A percentile compares a stretch with the other conserved stretches of the same genome.
Conservation (phyloP, 2,113 vertebrate species). For the Phasianus colchicus region DNA sequence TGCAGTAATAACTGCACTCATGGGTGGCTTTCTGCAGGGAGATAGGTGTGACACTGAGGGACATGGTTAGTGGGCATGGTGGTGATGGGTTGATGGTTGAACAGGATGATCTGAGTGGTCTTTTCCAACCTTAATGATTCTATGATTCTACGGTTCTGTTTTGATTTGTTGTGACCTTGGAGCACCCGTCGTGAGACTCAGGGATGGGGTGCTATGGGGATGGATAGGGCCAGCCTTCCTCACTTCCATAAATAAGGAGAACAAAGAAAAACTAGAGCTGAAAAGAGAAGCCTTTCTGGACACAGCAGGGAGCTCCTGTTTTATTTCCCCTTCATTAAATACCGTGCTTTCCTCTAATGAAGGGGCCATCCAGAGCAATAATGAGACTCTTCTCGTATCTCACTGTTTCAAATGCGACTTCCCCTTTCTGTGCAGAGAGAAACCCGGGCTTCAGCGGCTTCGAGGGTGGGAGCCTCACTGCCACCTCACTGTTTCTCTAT, state of each 20-base stretch:
- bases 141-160: too few species aligned
- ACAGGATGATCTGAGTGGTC: too few species aligned
- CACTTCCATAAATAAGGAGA: not conserved
- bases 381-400: conserved; percentile 51
- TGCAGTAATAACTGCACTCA: rapidly evolving
- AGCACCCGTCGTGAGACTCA: not conserved
- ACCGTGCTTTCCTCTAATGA: conserved; percentile 44
- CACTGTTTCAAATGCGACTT: conserved; percentile 31
- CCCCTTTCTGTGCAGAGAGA: not conserved
- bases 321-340: conserved; percentile 57
- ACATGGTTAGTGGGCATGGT: too few species aligned
- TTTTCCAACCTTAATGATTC: too few species aligned
- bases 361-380: conserved; percentile 57
- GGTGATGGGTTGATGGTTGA: too few species aligned
- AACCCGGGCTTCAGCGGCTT: not conserved
- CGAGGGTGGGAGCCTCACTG: not conserved
- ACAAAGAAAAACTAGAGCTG: not conserved
- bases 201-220: rapidly evolving
- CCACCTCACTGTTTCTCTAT: not conserved
- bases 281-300: not conserved
- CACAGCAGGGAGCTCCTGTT: conserved; percentile 15
- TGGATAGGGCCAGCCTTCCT: not conserved
- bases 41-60: not conserved
- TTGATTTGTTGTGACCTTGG: not conserved
- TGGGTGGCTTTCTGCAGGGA: not conserved